These are phyloP conservation scores for Archilochus colubris DNA, from an alignment of 2,113 vertebrate genomes.

Conservation along the genomic window DNA sequence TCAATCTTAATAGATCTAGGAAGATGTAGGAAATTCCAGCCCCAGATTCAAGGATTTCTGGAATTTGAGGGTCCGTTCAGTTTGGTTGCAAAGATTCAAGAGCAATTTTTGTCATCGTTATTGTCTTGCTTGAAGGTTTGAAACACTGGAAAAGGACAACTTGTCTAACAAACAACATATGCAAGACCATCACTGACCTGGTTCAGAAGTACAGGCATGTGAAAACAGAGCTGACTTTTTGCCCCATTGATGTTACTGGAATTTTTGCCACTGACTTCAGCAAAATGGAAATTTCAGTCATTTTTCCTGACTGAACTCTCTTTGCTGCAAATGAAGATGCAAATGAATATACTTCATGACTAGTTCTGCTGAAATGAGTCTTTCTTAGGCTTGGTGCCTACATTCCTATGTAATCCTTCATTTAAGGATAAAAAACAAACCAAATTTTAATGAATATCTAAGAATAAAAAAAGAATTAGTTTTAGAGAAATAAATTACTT, in stretches of 20 bases:
- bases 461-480: neutral
- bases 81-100: neutral
- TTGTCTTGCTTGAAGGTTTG: neutral
- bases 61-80: neutral
- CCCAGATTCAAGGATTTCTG: neutral
- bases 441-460: neutral
- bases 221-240: neutral
- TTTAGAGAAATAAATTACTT: neutral
- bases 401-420: neutral
- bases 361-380: neutral
- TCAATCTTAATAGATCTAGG: neutral
- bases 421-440: neutral
- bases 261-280: neutral
- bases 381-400: neutral
- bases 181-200: neutral
- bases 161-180: neutral
- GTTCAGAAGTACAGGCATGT: neutral
- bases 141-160: neutral
- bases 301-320: neutral
- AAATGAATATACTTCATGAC: neutral
- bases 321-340: neutral
- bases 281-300: neutral
- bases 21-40: neutral
- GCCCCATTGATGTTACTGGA: neutral
- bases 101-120: neutral